Base-by-base conservation (phyloP, 2,888 invertebrate genomes). In the Anagyrus pseudococci region DNA sequence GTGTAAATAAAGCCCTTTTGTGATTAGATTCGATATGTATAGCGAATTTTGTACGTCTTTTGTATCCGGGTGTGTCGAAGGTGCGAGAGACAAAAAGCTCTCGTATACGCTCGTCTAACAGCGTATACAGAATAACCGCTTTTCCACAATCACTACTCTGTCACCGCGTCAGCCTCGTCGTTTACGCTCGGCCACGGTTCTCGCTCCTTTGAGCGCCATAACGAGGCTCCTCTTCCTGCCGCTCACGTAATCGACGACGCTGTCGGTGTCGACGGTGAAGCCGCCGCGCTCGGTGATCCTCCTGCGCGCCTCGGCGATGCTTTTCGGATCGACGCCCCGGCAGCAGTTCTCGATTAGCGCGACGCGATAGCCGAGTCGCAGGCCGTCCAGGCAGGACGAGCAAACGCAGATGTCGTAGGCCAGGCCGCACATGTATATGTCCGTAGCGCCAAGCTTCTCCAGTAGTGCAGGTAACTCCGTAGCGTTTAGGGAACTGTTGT, bases 391-490 rank as follows among this genome's bases (percentile, higher is more conserved):
- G 61, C 93, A 92, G 1, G 96, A 95, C 3, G 91, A 90, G 3
- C 91, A 92, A 8, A 97, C 96, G 80, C 97, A 97, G 41, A 96
- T 89, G 80, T 98, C 97, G 76, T 93, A 94, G 0, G 97, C 97
- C 61, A 98, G 82, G 0, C 98, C 98, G 77, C 96, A 96, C 46
- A 96, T 89, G 81, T 93, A 96, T 68, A 97, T 90, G 78, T 96
- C 95, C 1, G 94, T 93, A 58, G 93, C 90, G 62, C 87, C 88
- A 71, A 89, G 86, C 81, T 88, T 81, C 58, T 89, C 86, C 60
- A 98, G 85, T 76, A 94, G 90, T 17, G 87, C 85, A 75, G 90
- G 87, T 50, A 97, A 84, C 29, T 90, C 89, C 6, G 94, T 96
- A 75, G 92, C 89, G 4, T 91, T 89, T 60, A 90, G 82, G 79